Conservation (phyloP, 2,113 vertebrate species). For the Telmatochromis sp. region DNA sequence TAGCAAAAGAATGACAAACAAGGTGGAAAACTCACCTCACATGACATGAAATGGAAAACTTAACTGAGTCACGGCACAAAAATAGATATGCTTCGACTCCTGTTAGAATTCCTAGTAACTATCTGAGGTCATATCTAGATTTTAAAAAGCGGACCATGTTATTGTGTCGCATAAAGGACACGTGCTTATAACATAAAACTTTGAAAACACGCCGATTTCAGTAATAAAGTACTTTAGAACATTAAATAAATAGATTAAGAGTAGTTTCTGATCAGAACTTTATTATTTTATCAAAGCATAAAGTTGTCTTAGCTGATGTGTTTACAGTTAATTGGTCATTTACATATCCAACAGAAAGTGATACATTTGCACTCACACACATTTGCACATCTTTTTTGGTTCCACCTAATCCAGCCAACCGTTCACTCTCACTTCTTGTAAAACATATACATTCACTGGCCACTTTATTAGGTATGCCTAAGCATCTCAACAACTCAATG, state of each 20-base stretch:
- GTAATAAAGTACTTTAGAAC: background rate
- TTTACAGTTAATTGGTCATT: background rate
- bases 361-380: background rate
- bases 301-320: background rate
- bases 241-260: background rate
- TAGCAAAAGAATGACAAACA: background rate
- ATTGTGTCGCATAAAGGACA: background rate
- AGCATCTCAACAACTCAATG: background rate
- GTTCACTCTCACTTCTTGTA: background rate
- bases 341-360: background rate
- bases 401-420: background rate
- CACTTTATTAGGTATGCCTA: background rate
- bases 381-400: background rate
- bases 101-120: background rate
- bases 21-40: background rate
- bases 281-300: background rate
- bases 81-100: background rate
- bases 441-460: background rate
- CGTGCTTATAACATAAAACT: background rate
- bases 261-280: background rate
- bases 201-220: background rate
- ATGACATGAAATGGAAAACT: background rate
- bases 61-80: background rate
- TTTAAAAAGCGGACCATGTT: background rate
- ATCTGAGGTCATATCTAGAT: background rate